Evolutionary conservation across 2,113 vertebrate species (phyloP).

Genomic region (Bombycilla garrulus): DNA sequence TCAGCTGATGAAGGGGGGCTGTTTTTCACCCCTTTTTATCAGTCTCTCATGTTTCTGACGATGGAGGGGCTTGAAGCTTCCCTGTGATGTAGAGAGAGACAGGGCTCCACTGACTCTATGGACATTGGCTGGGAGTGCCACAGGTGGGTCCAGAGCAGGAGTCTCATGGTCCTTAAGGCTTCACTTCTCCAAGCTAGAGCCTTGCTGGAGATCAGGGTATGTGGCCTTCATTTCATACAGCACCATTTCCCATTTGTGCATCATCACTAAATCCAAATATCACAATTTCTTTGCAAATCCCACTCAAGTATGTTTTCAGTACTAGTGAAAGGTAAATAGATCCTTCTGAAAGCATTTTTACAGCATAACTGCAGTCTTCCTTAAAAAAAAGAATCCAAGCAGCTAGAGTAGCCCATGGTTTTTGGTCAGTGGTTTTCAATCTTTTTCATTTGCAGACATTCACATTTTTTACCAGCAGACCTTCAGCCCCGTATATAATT

Average conservation of each 20-base stretch:
- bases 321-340: background rate
- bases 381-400: background rate
- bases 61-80: background rate
- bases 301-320: background rate
- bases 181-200: background rate
- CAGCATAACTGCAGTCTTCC: background rate
- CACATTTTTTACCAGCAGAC: background rate
- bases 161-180: background rate
- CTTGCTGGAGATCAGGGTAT: background rate
- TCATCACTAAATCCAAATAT: background rate
- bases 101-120: background rate
- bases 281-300: background rate
- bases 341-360: background rate
- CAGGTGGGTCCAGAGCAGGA: background rate
- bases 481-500: background rate
- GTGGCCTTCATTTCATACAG: background rate
- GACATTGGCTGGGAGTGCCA: background rate
- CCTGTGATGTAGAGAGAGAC: background rate
- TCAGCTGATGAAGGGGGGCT: background rate
- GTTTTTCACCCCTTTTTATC: background rate
- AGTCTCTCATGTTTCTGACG: background rate
- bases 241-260: background rate
- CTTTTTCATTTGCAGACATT: conserved; percentile 18
- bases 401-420: background rate
- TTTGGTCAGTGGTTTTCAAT: background rate